Conservation (phyloP, 2,888 invertebrate species). For the Ormyrus rosae region DNA sequence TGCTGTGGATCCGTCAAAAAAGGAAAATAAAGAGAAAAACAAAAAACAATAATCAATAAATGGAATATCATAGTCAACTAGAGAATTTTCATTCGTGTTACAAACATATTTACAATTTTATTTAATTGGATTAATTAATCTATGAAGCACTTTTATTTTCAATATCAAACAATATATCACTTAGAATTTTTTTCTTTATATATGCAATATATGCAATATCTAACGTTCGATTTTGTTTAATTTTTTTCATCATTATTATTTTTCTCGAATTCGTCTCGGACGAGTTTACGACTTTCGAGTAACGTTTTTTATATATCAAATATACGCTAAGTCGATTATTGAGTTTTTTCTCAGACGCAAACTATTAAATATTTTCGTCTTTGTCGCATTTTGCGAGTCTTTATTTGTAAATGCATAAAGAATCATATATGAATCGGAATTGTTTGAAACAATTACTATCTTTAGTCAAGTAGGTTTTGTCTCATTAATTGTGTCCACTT, state of each 20-base stretch:
- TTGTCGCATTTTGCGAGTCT: conserved; percentile 45
- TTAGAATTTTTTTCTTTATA: conserved; percentile 58
- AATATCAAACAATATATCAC: conserved; percentile 60
- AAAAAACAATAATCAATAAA: conserved; percentile 47
- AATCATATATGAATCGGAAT: conserved; percentile 46
- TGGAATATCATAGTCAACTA: conserved; percentile 56
- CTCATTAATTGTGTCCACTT: conserved; percentile 26
- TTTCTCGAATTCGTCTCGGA: conserved; percentile 31
- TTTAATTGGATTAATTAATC: conserved; percentile 51
- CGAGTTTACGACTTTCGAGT: conserved; percentile 20
- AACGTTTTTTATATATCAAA: conserved; percentile 45
- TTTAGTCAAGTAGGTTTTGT: conserved; percentile 31
- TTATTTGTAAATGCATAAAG: conserved; percentile 55
- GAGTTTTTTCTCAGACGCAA: conserved; percentile 37
- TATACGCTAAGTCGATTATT: conserved; percentile 47
- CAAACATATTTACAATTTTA: conserved; percentile 56
- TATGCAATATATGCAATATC: conserved; percentile 56
- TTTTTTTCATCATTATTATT: conserved; percentile 39
- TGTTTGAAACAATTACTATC: background rate
- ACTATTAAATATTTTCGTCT: conserved; percentile 28
- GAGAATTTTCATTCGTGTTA: conserved; percentile 55
- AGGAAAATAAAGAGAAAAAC: conserved; percentile 25
- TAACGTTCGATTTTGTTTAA: conserved; percentile 56
- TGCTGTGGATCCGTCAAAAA: conserved; percentile 32
- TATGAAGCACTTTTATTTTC: conserved; percentile 58